phyloP scores from a whole-genome alignment of 2,888 invertebrate genomes.

The Limnephilus auricula region DNA sequence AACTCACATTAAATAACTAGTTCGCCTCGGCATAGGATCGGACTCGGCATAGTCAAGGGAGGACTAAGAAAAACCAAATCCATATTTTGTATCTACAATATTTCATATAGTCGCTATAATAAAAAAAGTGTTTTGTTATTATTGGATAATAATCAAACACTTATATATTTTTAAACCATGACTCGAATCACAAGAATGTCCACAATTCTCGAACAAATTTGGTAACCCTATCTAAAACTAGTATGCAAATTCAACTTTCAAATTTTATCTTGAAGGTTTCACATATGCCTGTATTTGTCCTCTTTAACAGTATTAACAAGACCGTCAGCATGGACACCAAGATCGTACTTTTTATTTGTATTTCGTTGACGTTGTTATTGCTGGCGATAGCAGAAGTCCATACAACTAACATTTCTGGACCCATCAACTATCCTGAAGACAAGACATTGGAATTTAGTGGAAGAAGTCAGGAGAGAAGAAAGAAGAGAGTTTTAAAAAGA shows the following conservation, averaged over 20 bases:
- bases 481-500: not conserved
- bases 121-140: no score
- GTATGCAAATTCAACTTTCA: not conserved
- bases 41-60: no score
- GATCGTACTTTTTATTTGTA: not conserved
- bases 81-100: no score
- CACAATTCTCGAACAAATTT: not conserved
- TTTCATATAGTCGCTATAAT: no score
- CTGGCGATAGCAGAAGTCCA: not conserved
- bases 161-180: no score
- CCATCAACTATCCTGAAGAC: slow-evolving; percentile 71
- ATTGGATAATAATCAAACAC: no score
- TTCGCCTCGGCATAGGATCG: no score
- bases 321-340: not conserved
- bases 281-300: not conserved
- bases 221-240: not conserved
- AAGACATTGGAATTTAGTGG: slow-evolving; percentile 71
- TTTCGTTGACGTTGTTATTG: not conserved
- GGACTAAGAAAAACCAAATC: no score
- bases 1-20: no score
- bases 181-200: not conserved
- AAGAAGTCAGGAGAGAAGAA: slow-evolving; percentile 68
- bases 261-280: not conserved
- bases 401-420: slow-evolving; percentile 69
- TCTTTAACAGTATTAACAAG: not conserved